These are phyloP conservation scores for Lamprotornis superbus DNA, from an alignment of 2,113 vertebrate species.

Conservation along the genomic window DNA sequence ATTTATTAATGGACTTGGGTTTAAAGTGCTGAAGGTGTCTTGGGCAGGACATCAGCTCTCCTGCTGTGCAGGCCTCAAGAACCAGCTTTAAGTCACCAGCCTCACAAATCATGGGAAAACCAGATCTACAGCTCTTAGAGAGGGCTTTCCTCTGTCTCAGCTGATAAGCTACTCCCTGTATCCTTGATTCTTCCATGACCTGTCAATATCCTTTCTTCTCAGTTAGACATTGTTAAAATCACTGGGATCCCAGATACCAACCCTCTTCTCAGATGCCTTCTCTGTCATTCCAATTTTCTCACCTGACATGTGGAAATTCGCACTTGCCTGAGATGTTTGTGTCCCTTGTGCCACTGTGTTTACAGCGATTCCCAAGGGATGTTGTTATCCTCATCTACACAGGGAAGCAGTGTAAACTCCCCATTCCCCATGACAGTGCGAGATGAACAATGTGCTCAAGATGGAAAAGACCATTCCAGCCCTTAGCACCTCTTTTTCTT, in stretches of 20 bases:
- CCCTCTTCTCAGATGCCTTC: not conserved
- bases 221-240: not conserved
- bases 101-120: not conserved
- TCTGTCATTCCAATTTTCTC: not conserved
- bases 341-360: not conserved
- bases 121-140: not conserved
- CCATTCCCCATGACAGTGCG: accelerated
- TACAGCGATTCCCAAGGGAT: not conserved
- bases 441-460: not conserved
- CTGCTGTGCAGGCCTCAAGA: not conserved
- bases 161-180: not conserved
- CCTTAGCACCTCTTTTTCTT: not conserved
- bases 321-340: not conserved
- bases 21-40: not conserved
- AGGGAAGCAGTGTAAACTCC: not conserved
- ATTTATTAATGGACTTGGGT: not conserved
- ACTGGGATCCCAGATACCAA: not conserved
- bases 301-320: not conserved
- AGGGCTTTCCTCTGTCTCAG: not conserved
- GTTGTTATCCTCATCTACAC: not conserved
- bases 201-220: not conserved
- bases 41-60: not conserved
- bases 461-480: not conserved
- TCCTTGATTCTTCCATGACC: not conserved
- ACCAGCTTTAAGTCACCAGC: accelerated